Evolutionary conservation across 2,797 vertebrate genomes (phyloP), one percentile per base, ranked within the genome.

Genomic region (Sciurus carolinensis): DNA sequence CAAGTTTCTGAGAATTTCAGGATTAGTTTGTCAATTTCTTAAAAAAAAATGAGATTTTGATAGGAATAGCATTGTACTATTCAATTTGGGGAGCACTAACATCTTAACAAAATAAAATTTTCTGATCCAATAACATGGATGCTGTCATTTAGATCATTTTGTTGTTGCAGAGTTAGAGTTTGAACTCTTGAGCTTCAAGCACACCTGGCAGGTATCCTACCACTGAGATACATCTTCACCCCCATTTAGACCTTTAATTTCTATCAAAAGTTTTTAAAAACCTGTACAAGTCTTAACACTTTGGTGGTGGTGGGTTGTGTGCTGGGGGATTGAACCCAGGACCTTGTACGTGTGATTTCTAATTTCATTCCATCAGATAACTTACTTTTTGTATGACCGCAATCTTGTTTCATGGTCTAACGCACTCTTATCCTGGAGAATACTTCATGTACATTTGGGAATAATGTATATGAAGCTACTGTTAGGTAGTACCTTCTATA

Each of bases 1-100:
- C 47, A 73, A 94, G 42, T 36, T 89, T 96, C 67, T 69, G 39
- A 92, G 66, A 85, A 89, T 89, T 92, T 69, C 50, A 85, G 22
- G 42, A 84, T 71, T 79, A 69, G 36, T 17, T 50, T 87, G 14
- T 69, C 33, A 69, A 69, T 92, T 90, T 69, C 33, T 77, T 20
- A 39, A 90, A 90, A 57, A 84, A 26, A 39, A 90, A 90, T 36
- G 24, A 12, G 15, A 72, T 90, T 90, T 62, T 94, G 62, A 77
- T 5, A 85, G 5, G 47, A 15, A 62, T 10, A 42, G 57, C 54
- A 73, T 18, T 64, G 17, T 30, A 64, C 20, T 57, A n/a, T 57
- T 85, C 50, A 71, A 71, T 59, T n/a, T 89, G 24, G 39, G 59
- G 12, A 59, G 7, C 59, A 83, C 30, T n/a, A 73, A 33, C 14